Percentiles rank a stretch among this genome's conserved stretches.
phyloP scores from a whole-genome alignment of 1,140 invertebrate species.

The Grapholita molesta region DNA sequence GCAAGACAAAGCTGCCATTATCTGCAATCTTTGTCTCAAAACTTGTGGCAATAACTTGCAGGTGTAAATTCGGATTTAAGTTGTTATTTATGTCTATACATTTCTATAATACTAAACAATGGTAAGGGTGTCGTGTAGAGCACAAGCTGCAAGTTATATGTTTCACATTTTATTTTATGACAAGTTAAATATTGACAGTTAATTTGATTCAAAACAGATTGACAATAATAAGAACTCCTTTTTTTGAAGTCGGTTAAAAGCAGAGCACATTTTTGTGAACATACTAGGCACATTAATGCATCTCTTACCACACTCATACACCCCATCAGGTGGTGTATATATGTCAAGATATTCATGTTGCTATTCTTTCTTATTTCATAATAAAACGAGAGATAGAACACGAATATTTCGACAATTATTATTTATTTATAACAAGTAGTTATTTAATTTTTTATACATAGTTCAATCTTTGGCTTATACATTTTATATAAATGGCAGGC shows the following conservation, averaged over 20 bases:
- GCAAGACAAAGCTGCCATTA: too few relatives aligned
- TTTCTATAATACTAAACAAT: neutral
- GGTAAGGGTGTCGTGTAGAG: neutral
- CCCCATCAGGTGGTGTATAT: too few relatives aligned
- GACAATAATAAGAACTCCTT: too few relatives aligned
- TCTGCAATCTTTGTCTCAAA: too few relatives aligned
- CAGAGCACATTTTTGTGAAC: neutral
- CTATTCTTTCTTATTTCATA: too few relatives aligned
- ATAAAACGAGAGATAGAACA: too few relatives aligned
- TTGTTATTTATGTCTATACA: neutral
- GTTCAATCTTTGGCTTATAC: conserved; percentile 10
- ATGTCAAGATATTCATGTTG: too few relatives aligned
- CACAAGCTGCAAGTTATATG: neutral
- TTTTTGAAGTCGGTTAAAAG: neutral
- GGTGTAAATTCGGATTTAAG: too few relatives aligned
- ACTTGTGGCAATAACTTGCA: too few relatives aligned
- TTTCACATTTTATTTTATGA: neutral
- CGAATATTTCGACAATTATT: too few relatives aligned
- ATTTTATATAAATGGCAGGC: conserved; percentile 8
- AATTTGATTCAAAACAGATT: neutral
- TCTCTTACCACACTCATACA: neutral
- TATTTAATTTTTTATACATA: conserved; percentile 1
- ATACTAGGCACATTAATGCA: conserved; percentile 11
- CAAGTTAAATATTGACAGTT: neutral
- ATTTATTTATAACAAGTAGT: too few relatives aligned